These are phyloP conservation scores for Aphrophora alni DNA, from an alignment of 2,888 invertebrate species.

Conservation along the genomic window DNA sequence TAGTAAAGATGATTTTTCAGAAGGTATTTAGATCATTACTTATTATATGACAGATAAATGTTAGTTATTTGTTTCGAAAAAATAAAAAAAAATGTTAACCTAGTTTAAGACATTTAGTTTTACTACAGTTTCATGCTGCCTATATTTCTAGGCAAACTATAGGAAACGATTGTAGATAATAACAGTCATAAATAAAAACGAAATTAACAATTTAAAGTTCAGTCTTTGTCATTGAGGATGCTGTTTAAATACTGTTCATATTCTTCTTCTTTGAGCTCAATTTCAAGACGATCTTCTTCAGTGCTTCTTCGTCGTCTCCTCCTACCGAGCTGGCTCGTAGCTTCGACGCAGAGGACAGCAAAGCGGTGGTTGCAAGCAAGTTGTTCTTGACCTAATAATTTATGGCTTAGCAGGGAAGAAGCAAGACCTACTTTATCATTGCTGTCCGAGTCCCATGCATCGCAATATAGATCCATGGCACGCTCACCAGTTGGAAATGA, in stretches of 20 bases:
- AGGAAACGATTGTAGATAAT: too few relatives aligned
- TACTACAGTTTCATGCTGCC: too few relatives aligned
- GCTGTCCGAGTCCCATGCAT: constrained; percentile 86
- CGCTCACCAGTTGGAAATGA: constrained; percentile 85
- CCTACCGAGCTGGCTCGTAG: not conserved
- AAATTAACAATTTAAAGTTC: not conserved
- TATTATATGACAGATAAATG: too few relatives aligned
- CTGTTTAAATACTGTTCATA: not conserved
- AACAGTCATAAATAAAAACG: too few relatives aligned
- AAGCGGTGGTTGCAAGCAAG: constrained; percentile 27
- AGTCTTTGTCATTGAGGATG: not conserved
- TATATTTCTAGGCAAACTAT: too few relatives aligned
- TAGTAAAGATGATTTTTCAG: too few relatives aligned
- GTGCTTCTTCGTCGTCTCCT: not conserved
- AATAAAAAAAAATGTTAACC: too few relatives aligned
- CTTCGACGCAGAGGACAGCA: constrained; percentile 36
- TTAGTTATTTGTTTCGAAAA: too few relatives aligned
- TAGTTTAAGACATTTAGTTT: too few relatives aligned
- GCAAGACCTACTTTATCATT: constrained; percentile 80
- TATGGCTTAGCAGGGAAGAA: constrained; percentile 73
- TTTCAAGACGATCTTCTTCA: not conserved
- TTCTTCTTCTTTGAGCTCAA: not conserved
- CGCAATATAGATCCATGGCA: constrained; percentile 85
- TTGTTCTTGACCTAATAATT: constrained; percentile 73
- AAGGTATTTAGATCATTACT: too few relatives aligned